These are phyloP conservation scores for Oncorhynchus masou DNA, from an alignment of 2,113 vertebrate species.

Conservation along the genomic window DNA sequence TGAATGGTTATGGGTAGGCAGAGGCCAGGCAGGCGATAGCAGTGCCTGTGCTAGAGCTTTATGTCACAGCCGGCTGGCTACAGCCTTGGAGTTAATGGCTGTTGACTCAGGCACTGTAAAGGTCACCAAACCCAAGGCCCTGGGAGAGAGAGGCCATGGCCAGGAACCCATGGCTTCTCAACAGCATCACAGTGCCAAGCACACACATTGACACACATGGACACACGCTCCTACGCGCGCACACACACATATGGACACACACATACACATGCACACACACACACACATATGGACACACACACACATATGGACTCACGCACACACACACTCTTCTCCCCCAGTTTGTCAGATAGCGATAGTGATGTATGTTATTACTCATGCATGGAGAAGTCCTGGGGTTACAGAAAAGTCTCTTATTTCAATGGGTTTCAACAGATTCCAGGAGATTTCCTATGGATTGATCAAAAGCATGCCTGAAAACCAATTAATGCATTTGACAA, in stretches of 20 bases:
- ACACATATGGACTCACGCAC: background rate
- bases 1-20: background rate
- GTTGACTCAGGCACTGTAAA: constrained; percentile 54
- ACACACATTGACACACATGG: background rate
- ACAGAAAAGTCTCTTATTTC: background rate
- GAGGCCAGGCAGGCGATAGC: background rate
- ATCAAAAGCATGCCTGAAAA: constrained; percentile 16
- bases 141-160: constrained; percentile 14
- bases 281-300: background rate
- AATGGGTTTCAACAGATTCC: background rate
- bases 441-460: constrained; percentile 9
- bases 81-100: constrained; percentile 48
- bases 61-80: constrained; percentile 19
- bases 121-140: constrained; percentile 49
- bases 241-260: background rate
- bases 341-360: background rate
- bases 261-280: background rate
- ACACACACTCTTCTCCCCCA: background rate
- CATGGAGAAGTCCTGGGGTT: background rate
- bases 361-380: no score
- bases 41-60: background rate
- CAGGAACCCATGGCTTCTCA: constrained; percentile 4
- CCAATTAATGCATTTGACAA: constrained; percentile 9
- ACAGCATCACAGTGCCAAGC: background rate
- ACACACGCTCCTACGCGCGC: background rate